These are phyloP conservation scores for Leptarthrus brevirostris DNA, from an alignment of 2,888 invertebrate genomes.

Conservation along the genomic window DNA sequence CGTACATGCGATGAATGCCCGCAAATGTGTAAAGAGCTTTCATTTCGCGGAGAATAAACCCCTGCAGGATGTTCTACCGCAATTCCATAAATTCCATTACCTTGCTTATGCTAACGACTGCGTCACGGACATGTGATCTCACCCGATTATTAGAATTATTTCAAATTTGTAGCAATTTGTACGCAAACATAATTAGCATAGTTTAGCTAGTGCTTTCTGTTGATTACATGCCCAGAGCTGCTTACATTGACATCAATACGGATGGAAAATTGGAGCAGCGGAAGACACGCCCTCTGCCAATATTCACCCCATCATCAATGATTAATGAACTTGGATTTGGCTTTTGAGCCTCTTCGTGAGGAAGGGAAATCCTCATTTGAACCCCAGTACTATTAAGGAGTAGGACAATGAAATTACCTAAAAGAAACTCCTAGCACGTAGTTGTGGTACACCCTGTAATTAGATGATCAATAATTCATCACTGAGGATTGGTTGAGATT, in stretches of 20 bases:
- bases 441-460: conserved; percentile 24
- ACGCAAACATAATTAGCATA: conserved; percentile 22
- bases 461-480: conserved; percentile 40
- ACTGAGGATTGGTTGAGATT: conserved; percentile 18
- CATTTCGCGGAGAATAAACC: neutral
- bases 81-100: neutral
- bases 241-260: neutral
- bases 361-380: neutral
- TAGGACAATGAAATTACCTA: conserved; percentile 16
- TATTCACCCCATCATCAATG: conserved; percentile 6
- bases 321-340: conserved; percentile 36
- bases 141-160: conserved; percentile 9
- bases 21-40: neutral
- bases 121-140: neutral
- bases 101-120: neutral
- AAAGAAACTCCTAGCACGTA: conserved; percentile 14
- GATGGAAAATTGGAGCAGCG: neutral
- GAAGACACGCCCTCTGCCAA: neutral
- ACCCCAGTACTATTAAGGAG: neutral
- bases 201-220: neutral
- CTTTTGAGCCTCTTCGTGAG: conserved; percentile 7
- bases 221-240: neutral
- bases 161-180: conserved; percentile 37
- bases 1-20: neutral
- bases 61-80: neutral